Evolutionary conservation across 2,888 invertebrate species (phyloP).

Genomic region (Morpho deidamia): DNA sequence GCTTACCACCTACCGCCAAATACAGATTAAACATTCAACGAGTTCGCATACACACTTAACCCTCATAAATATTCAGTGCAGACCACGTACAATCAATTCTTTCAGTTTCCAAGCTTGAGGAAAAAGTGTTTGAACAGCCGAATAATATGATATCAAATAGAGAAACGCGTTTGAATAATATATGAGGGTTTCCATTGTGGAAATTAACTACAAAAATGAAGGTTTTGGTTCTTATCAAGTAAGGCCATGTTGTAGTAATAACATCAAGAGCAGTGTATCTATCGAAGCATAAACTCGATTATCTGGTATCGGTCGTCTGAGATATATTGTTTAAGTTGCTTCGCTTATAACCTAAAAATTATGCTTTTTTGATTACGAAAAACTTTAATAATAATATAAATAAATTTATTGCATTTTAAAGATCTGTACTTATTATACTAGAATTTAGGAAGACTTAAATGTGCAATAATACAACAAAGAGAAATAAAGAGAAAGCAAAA

Average conservation of each 20-base stretch:
- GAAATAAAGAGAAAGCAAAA: too few relatives aligned
- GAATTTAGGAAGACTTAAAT: too few relatives aligned
- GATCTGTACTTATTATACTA: too few relatives aligned
- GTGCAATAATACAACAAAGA: too few relatives aligned
- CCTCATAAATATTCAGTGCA: conserved; percentile 73
- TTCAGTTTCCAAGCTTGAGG: conserved; percentile 48
- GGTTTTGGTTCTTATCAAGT: conserved; percentile 3
- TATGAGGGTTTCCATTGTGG: conserved; percentile 34
- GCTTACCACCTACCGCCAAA: conserved; percentile 46
- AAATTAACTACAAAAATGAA: conserved; percentile 20
- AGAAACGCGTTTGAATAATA: conserved; percentile 58
- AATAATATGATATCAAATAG: conserved; percentile 66
- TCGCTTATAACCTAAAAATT: too few relatives aligned
- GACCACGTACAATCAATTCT: conserved; percentile 74
- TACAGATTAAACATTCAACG: conserved; percentile 76
- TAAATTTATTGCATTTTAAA: too few relatives aligned
- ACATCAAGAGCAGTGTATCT: conserved; percentile 1
- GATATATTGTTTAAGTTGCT: too few relatives aligned
- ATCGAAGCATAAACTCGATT: conserved; percentile 1
- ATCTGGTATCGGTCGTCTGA: conserved; percentile 3
- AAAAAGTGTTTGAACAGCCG: conserved; percentile 66
- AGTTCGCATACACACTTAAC: conserved; percentile 75
- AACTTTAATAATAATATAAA: too few relatives aligned
- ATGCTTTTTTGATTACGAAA: too few relatives aligned
- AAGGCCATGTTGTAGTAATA: background rate